These are phyloP conservation scores for Holotrichia oblita DNA, from an alignment of 1,140 invertebrate species.

Conservation along the genomic window DNA sequence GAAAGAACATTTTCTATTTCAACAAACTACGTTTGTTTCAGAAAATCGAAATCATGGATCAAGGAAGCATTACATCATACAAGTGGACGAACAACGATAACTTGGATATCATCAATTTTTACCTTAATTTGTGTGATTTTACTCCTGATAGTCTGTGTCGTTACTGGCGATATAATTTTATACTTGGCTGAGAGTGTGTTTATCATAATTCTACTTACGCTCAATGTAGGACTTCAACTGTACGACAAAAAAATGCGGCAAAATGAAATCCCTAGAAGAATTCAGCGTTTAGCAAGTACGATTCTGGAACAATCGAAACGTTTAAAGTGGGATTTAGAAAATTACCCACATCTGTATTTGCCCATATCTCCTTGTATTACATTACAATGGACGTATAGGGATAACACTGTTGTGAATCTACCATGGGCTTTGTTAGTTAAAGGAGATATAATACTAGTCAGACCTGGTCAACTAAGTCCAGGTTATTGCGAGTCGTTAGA, in stretches of 20 bases:
- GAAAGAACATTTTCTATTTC: too few species aligned
- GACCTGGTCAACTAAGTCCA: slow-evolving; percentile 79
- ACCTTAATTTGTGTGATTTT: slow-evolving; percentile 63
- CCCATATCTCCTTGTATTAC: slow-evolving; percentile 93
- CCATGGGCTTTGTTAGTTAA: slow-evolving; percentile 90
- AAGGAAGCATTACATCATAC: slow-evolving; percentile 67
- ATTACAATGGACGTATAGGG: slow-evolving; percentile 92
- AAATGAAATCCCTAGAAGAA: slow-evolving; percentile 71
- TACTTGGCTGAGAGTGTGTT: slow-evolving; percentile 59
- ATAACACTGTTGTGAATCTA: slow-evolving; percentile 87
- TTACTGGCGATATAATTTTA: slow-evolving; percentile 52
- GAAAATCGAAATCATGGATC: slow-evolving; percentile 64
- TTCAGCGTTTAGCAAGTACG: slow-evolving; percentile 65
- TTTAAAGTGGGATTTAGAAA: slow-evolving; percentile 71
- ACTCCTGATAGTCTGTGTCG: slow-evolving; percentile 61
- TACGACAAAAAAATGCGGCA: slow-evolving; percentile 74
- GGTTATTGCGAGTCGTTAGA: slow-evolving; percentile 59
- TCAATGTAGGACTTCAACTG: slow-evolving; percentile 70
- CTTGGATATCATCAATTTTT: slow-evolving; percentile 70
- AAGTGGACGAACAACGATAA: slow-evolving; percentile 72
- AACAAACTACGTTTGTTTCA: slow-evolving; percentile 48
- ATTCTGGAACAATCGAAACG: slow-evolving; percentile 61
- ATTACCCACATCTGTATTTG: slow-evolving; percentile 88
- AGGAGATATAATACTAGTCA: slow-evolving; percentile 87
- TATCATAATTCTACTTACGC: slow-evolving; percentile 61